Evolutionary conservation across 2,113 vertebrate species (phyloP).

Genomic region (Takifugu flavidus): DNA sequence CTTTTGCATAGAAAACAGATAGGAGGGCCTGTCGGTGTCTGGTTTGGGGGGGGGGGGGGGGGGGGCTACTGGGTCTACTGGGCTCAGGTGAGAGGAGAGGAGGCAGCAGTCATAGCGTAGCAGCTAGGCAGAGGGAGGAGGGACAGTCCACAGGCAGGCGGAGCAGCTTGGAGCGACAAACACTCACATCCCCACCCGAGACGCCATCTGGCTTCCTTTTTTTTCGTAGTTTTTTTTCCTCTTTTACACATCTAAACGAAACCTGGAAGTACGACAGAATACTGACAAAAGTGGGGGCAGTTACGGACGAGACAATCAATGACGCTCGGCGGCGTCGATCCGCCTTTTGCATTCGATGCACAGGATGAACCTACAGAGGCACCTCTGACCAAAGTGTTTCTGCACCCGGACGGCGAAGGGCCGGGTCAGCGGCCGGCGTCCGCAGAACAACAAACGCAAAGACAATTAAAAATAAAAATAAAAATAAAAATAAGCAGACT

Average conservation of each 20-base stretch:
- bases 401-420: slow-evolving; percentile 75
- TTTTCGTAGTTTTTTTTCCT: background rate
- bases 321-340: slow-evolving; percentile 70
- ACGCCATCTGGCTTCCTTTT: slow-evolving; percentile 12
- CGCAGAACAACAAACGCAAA: slow-evolving; percentile 51
- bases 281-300: slow-evolving; percentile 68
- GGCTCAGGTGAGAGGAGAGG: slow-evolving; percentile 37
- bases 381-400: slow-evolving; percentile 75
- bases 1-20: slow-evolving; percentile 81
- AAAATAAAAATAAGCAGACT: slow-evolving; percentile 51
- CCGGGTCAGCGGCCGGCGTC: slow-evolving; percentile 64
- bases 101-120: slow-evolving; percentile 58
- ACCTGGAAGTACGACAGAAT: slow-evolving; percentile 73
- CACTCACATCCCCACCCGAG: slow-evolving; percentile 55
- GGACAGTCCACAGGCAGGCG: slow-evolving; percentile 59
- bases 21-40: slow-evolving; percentile 58
- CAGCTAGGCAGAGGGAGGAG: slow-evolving; percentile 62
- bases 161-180: slow-evolving; percentile 65
- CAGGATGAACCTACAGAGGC: slow-evolving; percentile 74
- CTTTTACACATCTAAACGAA: slow-evolving; percentile 56
- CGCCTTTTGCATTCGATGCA: slow-evolving; percentile 73
- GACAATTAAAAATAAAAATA: slow-evolving; percentile 41
- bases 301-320: slow-evolving; percentile 66
- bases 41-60: slow-evolving; percentile 46
- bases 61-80: slow-evolving; percentile 58